Evolutionary conservation across 1,140 invertebrate species (phyloP), one percentile per base, ranked within the genome.

Genomic region (Philopotamus ludificatus): DNA sequence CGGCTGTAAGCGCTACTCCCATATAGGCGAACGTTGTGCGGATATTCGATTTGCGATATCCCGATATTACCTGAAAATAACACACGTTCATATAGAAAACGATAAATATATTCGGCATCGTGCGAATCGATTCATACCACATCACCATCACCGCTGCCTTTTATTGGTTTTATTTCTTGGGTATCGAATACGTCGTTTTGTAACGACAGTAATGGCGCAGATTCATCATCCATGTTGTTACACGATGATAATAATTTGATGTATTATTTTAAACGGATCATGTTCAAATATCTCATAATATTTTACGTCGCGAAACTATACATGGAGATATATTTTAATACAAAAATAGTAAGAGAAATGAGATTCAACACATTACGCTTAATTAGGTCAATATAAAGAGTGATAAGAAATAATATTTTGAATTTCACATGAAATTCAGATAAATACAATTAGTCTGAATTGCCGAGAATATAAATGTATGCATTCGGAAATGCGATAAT

Each of bases 1-100:
- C 94, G 15, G 83, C 77, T 8, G 88, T 89, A 8, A 92, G 49
- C 1, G 89, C 70, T 1, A 74, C 74, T 0, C 76, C 22, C n/a
- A 74, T 62, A 64, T 77, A 75, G 1, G 76, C 71, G 22, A 79
- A 20, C 2, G 75, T 54, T 1, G 70, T 71, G 55, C 77, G 74
- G 73, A 73, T 77, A 63, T 74, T 59, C 23, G 72, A 76, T 49
- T 72, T 75, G 16, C 69, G 67, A 59, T 80, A 81, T 1, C 79
- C 79, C 60, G 76, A 75, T 9, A 80, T 76, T 18, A 77, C 74
- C 79, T 81, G 72, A 15, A 73, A 75, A 64, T 47, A 63, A 21
- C 18, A 49, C n/a, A n/a, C n/a, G n/a, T n/a, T n/a, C n/a, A n/a
- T n/a, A n/a, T n/a, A n/a, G n/a, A n/a, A n/a, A n/a, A n/a, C n/a